These are phyloP conservation scores for Stenopsyche tienmushanensis DNA, from an alignment of 1,140 invertebrate species.

Conservation along the genomic window DNA sequence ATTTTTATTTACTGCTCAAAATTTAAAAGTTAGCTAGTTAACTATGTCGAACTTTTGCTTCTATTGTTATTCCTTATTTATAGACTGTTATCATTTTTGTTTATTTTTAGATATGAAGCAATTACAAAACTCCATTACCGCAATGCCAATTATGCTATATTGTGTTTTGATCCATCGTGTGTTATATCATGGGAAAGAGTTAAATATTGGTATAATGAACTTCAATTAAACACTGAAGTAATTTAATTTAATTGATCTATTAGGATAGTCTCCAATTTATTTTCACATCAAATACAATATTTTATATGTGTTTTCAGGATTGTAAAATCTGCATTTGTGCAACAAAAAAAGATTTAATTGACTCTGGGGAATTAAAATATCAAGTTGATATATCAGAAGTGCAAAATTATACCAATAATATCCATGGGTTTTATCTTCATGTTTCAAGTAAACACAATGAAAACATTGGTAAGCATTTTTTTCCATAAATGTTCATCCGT, in stretches of 20 bases:
- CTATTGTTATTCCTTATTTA: not conserved
- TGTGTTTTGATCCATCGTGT: slow-evolving; percentile 12
- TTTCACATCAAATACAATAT: not conserved
- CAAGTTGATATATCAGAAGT: not conserved
- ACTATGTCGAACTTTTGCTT: not conserved
- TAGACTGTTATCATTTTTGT: not conserved
- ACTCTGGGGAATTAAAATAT: not conserved
- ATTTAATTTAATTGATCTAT: not conserved
- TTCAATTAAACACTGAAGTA: slow-evolving; percentile 5
- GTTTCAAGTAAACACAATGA: slow-evolving; percentile 12
- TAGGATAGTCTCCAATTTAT: not conserved
- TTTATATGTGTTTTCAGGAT: slow-evolving; percentile 5
- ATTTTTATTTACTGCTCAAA: not conserved
- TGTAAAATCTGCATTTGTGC: slow-evolving; percentile 9
- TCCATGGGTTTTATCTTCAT: not conserved
- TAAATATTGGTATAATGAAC: slow-evolving; percentile 10
- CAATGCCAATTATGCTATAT: slow-evolving; percentile 4
- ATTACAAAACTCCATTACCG: slow-evolving; percentile 13
- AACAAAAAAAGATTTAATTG: slow-evolving; percentile 17
- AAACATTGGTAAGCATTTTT: slow-evolving; percentile 7
- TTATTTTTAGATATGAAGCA: slow-evolving; percentile 6
- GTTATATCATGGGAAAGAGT: slow-evolving; percentile 1
- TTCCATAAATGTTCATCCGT: not conserved
- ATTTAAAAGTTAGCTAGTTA: not conserved
- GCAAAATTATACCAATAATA: not conserved